phyloP scores from a whole-genome alignment of 2,797 vertebrate genomes.

The Rhinatrema bivittatum region DNA sequence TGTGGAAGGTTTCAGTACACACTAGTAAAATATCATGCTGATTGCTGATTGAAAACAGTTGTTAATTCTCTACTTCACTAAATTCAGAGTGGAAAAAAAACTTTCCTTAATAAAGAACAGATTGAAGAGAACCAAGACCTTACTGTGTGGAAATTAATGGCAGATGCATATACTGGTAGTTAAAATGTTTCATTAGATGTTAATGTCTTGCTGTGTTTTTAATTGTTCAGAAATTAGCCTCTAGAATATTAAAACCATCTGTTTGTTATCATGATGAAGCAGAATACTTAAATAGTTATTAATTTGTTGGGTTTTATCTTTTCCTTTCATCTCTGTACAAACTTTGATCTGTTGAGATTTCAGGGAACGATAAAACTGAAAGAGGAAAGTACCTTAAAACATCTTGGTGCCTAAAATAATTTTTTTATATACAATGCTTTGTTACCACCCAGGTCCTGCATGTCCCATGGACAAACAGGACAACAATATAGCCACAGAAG shows the following conservation, averaged over 20 bases:
- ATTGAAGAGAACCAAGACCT: conserved; percentile 86
- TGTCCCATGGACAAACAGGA: too few relatives aligned
- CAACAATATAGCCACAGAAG: too few relatives aligned
- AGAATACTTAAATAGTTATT: conserved; percentile 76
- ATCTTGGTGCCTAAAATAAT: conserved; percentile 35
- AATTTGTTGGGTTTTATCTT: conserved; percentile 57
- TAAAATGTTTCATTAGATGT: conserved; percentile 97
- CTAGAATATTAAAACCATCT: conserved; percentile 96
- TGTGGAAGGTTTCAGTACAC: conserved; percentile 60
- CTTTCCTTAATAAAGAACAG: conserved; percentile 84
- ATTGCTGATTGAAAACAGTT: conserved; percentile 95
- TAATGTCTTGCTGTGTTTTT: conserved; percentile 96
- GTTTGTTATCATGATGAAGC: conserved; percentile 88
- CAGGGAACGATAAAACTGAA: conserved; percentile 35
- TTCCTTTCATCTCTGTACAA: conserved; percentile 48
- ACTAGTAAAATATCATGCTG: conserved; percentile 70
- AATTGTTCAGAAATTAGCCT: conserved; percentile 97
- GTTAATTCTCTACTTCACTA: conserved; percentile 93
- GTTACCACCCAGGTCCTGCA: conserved; percentile 37
- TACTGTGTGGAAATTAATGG: conserved; percentile 89
- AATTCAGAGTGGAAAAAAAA: conserved; percentile 78
- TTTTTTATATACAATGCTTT: too few relatives aligned
- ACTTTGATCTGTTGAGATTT: conserved; percentile 60
- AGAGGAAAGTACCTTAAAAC: conserved; percentile 42
- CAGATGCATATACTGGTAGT: conserved; percentile 91